Conservation (phyloP, 2,797 vertebrate species). For the Astyanax mexicanus region DNA sequence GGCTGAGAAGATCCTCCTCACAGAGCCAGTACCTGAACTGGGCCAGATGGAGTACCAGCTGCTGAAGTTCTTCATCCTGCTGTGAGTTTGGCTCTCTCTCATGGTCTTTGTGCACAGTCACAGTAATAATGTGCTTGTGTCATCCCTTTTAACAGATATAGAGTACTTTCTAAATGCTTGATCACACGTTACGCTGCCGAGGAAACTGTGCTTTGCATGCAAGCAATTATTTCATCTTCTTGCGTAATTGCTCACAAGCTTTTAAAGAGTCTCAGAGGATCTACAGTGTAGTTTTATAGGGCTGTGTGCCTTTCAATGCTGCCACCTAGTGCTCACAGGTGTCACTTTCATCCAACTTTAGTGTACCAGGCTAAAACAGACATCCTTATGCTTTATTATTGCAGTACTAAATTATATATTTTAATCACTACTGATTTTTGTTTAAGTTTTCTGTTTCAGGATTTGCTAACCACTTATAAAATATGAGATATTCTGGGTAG, state of each 20-base stretch:
- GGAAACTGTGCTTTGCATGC: background rate
- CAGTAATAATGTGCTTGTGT: constrained; percentile 4
- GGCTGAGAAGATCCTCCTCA: constrained; percentile 81
- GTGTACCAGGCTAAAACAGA: background rate
- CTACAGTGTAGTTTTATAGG: background rate
- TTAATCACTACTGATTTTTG: too few species aligned
- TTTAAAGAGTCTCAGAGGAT: background rate
- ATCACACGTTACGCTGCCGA: background rate
- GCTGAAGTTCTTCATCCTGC: constrained; percentile 92
- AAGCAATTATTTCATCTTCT: background rate
- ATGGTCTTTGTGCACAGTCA: background rate
- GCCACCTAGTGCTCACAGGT: constrained; percentile 17
- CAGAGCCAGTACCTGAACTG: constrained; percentile 81
- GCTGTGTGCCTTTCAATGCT: background rate
- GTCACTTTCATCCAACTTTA: background rate
- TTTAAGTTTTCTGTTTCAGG: too few species aligned
- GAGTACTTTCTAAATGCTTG: background rate
- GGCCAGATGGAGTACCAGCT: constrained; percentile 90
- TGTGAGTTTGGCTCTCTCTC: constrained; percentile 79
- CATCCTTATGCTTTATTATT: too few species aligned
- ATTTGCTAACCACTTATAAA: too few species aligned
- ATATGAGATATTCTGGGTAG: too few species aligned
- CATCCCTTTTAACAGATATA: background rate
- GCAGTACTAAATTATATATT: too few species aligned
- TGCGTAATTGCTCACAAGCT: background rate